Evolutionary conservation across 2,797 vertebrate genomes (phyloP).

Genomic region (Labroides dimidiatus): DNA sequence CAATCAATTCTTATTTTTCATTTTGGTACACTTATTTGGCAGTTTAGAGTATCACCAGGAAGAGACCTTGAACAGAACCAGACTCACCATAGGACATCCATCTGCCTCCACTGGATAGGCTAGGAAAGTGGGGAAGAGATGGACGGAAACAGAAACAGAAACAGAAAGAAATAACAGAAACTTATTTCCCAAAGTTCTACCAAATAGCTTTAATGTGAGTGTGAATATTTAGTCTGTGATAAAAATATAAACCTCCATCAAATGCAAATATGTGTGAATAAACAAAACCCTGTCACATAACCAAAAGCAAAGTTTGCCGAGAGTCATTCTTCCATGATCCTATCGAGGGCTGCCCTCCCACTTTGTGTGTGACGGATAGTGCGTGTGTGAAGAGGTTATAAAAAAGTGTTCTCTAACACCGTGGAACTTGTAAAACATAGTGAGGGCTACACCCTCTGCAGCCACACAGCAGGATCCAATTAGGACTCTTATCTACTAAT

Average conservation of each 20-base stretch:
- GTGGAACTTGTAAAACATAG: constrained; percentile 81
- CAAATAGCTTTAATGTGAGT: not conserved
- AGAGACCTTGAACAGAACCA: too few species aligned
- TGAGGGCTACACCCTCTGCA: constrained; percentile 78
- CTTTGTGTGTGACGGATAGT: constrained; percentile 63
- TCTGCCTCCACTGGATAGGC: too few species aligned
- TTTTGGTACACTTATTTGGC: too few species aligned
- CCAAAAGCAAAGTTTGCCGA: constrained; percentile 2
- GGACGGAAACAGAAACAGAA: too few species aligned
- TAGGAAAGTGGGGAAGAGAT: too few species aligned
- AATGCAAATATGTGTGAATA: not conserved
- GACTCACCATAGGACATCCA: too few species aligned
- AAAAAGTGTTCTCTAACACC: constrained; percentile 76
- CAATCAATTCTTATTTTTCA: too few species aligned
- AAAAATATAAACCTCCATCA: not conserved
- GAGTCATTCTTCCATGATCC: constrained; percentile 26
- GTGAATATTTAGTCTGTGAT: not conserved
- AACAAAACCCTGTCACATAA: not conserved
- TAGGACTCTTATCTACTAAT: constrained; percentile 87
- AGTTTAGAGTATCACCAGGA: too few species aligned
- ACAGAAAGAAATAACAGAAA: not conserved
- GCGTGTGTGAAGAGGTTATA: constrained; percentile 69
- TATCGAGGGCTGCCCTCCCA: constrained; percentile 34
- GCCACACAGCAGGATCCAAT: constrained; percentile 84
- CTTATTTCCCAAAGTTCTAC: not conserved